These are phyloP conservation scores for Hormaphis cornu DNA, from an alignment of 1,140 invertebrate genomes.

Conservation along the genomic window DNA sequence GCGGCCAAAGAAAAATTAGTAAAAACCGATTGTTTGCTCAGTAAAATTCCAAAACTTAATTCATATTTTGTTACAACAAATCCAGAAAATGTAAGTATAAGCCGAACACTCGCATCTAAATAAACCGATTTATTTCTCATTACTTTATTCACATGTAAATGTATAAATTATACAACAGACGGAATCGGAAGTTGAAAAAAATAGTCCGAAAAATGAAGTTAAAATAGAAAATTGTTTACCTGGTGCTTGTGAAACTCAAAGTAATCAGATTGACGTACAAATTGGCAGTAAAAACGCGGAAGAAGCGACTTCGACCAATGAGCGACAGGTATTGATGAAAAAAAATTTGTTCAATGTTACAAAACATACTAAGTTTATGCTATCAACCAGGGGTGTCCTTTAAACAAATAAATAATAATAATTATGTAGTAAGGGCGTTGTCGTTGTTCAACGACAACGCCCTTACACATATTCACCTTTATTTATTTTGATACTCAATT, in stretches of 20 bases:
- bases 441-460: too few species aligned
- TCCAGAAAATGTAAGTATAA: not conserved
- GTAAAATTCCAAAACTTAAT: constrained; percentile 5
- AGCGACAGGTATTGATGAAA: not conserved
- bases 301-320: constrained; percentile 4
- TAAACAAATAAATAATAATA: too few species aligned
- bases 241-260: constrained; percentile 7
- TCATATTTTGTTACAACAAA: constrained; percentile 6
- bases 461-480: too few species aligned
- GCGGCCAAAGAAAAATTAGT: not conserved
- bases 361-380: too few species aligned
- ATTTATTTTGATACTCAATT: too few species aligned
- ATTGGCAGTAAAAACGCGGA: not conserved
- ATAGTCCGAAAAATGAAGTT: not conserved
- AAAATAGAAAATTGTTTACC: not conserved
- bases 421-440: too few species aligned
- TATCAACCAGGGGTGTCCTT: too few species aligned
- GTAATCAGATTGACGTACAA: not conserved
- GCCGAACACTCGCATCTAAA: not conserved
- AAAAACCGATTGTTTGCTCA: not conserved
- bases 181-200: not conserved
- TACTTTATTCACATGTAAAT: not conserved
- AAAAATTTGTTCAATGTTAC: too few species aligned
- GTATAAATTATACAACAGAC: constrained; percentile 4
- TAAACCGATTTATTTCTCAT: not conserved